Evolutionary conservation across 2,888 invertebrate genomes (phyloP), one percentile per base, ranked within the genome.

Genomic region (Cataglyphis albicans): DNA sequence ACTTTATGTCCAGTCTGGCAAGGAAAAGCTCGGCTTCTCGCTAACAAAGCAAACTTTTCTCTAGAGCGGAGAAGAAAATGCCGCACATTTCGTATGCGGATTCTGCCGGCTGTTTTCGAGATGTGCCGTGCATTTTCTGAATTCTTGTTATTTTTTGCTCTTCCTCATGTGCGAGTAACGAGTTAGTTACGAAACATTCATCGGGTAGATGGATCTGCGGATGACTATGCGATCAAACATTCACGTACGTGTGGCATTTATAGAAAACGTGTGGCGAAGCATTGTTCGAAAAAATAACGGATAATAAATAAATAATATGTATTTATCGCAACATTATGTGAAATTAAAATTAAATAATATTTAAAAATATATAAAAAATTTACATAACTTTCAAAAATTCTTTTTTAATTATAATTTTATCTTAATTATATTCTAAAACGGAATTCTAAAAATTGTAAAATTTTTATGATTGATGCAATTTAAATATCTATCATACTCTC

Each of bases 161-260:
- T 3, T 32, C 1, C 32, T 25, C 64, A 10, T 48, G 32, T 74
- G 18, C 18, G 63, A 74, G 41, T 32, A 44, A 63, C 41, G 41
- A 74, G 61, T 61, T 35, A 55, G 55, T 18, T 65, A 41, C 10
- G 29, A 38, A 48, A 48, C 18, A 48, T 48, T 6, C 2, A n/a
- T 0, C 7, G 6, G 25, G 6, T 6, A 29, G 18, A 15, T 55
- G 15, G 15, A 32, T 12, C 18, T 18, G 38, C 18, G 38, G 52
- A 59, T 25, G 55, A 70, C 35, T 70, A 55, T 38, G 55, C 9
- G 35, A 70, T 15, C 35, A 70, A 55, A 82, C 84, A 82, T 86
- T 86, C 83, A 84, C 78, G 73, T 85, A 81, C 82, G 68, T 84
- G 84, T 21, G 86, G 86, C 85, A 90, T 90, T 85, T 88, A 89